These are phyloP conservation scores for Parapsyche elsis DNA, from an alignment of 1,140 invertebrate genomes.

Conservation along the genomic window DNA sequence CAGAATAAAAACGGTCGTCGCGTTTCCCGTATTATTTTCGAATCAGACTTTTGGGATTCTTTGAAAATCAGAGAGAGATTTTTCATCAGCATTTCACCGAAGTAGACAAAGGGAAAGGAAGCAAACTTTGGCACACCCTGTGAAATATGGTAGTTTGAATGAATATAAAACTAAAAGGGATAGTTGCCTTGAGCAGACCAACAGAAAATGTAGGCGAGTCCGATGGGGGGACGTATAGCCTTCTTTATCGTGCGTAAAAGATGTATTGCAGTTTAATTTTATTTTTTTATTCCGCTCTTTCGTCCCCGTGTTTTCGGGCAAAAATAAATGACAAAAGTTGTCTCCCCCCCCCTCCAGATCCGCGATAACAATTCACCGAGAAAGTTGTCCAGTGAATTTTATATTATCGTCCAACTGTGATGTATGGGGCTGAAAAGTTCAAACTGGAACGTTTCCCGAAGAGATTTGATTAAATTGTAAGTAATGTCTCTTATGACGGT, in stretches of 20 bases:
- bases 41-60: too few species aligned
- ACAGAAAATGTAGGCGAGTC: background rate
- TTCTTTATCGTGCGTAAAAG: constrained; percentile 46
- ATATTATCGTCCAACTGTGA: constrained; percentile 18
- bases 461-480: constrained; percentile 30
- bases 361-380: constrained; percentile 16
- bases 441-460: constrained; percentile 12
- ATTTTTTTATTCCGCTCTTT: constrained; percentile 27
- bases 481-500: constrained; percentile 10
- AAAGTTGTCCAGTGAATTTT: constrained; percentile 22
- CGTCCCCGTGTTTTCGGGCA: background rate
- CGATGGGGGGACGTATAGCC: constrained; percentile 12
- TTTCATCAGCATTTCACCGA: background rate
- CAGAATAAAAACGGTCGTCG: too few species aligned
- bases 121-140: background rate
- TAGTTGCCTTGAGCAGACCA: background rate
- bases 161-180: constrained; percentile 46
- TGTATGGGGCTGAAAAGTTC: background rate
- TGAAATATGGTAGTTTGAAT: constrained; percentile 45
- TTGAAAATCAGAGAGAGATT: background rate
- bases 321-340: constrained; percentile 48
- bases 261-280: constrained; percentile 49
- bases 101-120: background rate
- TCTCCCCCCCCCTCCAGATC: background rate
- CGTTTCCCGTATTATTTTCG: too few species aligned